phyloP scores from a whole-genome alignment of 2,113 vertebrate genomes.

The Pardalotus punctatus region DNA sequence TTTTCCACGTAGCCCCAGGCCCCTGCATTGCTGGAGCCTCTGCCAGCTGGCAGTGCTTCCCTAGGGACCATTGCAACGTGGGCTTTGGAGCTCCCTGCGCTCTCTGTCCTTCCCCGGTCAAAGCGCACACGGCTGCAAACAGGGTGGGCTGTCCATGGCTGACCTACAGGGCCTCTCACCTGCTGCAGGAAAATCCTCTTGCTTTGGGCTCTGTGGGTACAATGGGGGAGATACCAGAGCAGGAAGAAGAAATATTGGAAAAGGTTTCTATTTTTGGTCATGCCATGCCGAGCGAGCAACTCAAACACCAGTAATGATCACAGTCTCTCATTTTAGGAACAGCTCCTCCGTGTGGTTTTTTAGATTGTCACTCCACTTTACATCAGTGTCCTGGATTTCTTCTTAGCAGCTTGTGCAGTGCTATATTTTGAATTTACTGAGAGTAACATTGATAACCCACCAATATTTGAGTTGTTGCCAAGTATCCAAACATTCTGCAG shows the following conservation, averaged over 20 bases:
- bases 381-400: not conserved
- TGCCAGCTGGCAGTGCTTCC: slow-evolving; percentile 48
- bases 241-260: not conserved
- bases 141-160: not conserved
- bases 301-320: not conserved
- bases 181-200: not conserved
- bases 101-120: not conserved
- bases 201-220: not conserved
- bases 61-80: not conserved
- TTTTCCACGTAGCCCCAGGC: slow-evolving; percentile 7
- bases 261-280: not conserved
- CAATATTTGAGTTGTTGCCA: not conserved
- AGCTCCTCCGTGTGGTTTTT: not conserved
- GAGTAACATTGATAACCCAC: not conserved
- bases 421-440: not conserved
- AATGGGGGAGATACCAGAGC: not conserved
- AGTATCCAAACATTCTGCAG: not conserved
- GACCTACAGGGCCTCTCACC: not conserved
- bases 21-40: not conserved
- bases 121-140: not conserved
- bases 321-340: not conserved
- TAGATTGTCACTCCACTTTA: not conserved
- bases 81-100: not conserved
- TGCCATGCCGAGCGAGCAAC: not conserved
- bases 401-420: not conserved